phyloP scores from a whole-genome alignment of 2,888 invertebrate genomes.

The Smittia sp. region DNA sequence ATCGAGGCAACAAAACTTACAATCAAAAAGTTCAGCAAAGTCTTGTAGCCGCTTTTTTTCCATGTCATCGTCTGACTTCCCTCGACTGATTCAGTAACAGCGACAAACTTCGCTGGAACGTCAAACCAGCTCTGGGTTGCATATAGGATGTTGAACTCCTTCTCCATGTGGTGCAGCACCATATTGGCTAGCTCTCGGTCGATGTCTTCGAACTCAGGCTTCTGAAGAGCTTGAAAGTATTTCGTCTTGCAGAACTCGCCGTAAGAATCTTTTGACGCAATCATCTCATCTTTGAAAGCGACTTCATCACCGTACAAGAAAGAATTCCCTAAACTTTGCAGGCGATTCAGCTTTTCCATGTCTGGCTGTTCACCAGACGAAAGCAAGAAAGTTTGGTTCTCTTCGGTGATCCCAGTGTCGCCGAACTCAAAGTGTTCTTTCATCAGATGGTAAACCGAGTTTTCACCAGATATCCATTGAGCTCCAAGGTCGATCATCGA shows the following conservation, averaged over 20 bases:
- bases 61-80: slow-evolving; percentile 54
- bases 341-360: slow-evolving; percentile 47
- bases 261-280: slow-evolving; percentile 48
- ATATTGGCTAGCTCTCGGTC: neutral
- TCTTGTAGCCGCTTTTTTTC: slow-evolving; percentile 54
- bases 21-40: slow-evolving; percentile 48
- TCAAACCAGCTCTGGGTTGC: slow-evolving; percentile 44
- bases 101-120: slow-evolving; percentile 52
- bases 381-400: slow-evolving; percentile 48
- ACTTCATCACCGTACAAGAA: slow-evolving; percentile 52
- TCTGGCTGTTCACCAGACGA: slow-evolving; percentile 51
- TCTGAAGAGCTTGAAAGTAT: slow-evolving; percentile 42
- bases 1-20: slow-evolving; percentile 50
- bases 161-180: neutral
- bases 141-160: neutral
- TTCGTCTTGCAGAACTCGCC: slow-evolving; percentile 49
- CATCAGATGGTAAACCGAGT: neutral
- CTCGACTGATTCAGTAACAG: slow-evolving; percentile 54
- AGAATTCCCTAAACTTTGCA: neutral
- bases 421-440: slow-evolving; percentile 45
- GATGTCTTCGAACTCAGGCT: neutral
- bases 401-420: slow-evolving; percentile 46
- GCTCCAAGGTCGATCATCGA: slow-evolving; percentile 43
- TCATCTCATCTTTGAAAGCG: slow-evolving; percentile 48
- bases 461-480: slow-evolving; percentile 21